Evolutionary conservation across 2,888 invertebrate species (phyloP), one percentile per base, ranked within the genome.

Genomic region (Ornithoptera alexandrae): DNA sequence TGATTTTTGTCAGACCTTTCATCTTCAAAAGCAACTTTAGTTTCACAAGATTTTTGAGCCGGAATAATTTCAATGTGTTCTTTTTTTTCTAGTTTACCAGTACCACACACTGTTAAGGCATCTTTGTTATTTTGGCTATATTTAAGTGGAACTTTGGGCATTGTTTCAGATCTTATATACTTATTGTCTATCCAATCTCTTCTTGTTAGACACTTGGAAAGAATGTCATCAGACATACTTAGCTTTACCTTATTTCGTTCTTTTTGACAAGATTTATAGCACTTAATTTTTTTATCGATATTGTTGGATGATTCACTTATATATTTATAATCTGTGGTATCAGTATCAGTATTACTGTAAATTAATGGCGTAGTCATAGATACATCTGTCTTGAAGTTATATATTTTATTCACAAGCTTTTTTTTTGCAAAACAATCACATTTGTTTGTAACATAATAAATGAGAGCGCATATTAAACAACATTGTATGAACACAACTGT

Each of bases 351-450:
- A 68, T 87, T 87, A 70, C 89, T 90, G 0, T 86, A 78, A 56
- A 92, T 89, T 1, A 92, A 74, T 0, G 92, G 92, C 0, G 92
- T 92, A 0, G 90, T 91, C 0, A 89, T 84, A 0, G 92, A 88
- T 0, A 79, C 88, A 18, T 91, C 90, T 72, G 89, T 87, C 50
- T 81, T 78, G 57, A 86, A 84, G 68, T 88, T 88, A 57, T 87
- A 88, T 56, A 84, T 86, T 10, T 82, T 84, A n/a, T 82, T 78
- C 0, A 86, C 75, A 0, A 84, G 73, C 62, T 83, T 80, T 22
- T 86, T 79, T 15, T 81, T 80, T 20, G 75, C 77, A 22, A 75
- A 78, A 53, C 81, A 79, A 0, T 60, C n/a, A 18, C 85, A 88
- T 0, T 67, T 77, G 65, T 75, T 83, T 0, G 79, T 72, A 0